Evolutionary conservation across 2,888 invertebrate species (phyloP).

Genomic region (Polymixis lichenea): DNA sequence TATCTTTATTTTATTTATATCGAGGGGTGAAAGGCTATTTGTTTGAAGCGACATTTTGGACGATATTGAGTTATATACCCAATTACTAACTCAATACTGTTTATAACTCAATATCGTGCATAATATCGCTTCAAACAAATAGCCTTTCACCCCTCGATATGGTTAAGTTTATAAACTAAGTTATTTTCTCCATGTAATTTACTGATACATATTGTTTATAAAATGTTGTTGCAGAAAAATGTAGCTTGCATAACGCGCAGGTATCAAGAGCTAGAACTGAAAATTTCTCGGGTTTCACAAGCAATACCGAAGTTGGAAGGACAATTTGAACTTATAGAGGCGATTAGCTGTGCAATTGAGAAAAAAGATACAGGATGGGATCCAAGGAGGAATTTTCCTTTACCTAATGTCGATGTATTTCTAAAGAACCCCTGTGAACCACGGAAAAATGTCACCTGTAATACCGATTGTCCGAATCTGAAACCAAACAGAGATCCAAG

Average conservation of each 20-base stretch:
- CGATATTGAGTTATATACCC: no score
- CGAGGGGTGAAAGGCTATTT: no score
- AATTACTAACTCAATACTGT: no score
- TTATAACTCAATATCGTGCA: no score
- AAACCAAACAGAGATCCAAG: constrained; percentile 72
- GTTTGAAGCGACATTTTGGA: no score
- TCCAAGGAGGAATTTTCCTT: constrained; percentile 66
- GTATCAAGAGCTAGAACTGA: constrained; percentile 78
- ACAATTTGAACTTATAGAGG: constrained; percentile 81
- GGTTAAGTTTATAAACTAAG: no score
- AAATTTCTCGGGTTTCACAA: constrained; percentile 76
- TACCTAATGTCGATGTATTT: constrained; percentile 75
- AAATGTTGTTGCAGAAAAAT: constrained; percentile 77
- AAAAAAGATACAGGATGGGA: constrained; percentile 72
- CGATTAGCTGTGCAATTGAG: constrained; percentile 75
- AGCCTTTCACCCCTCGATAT: no score
- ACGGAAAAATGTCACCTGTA: constrained; percentile 56
- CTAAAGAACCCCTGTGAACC: constrained; percentile 61
- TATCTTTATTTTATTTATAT: not conserved
- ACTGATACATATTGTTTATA: not conserved
- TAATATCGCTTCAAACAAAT: no score
- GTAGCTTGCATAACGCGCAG: constrained; percentile 75
- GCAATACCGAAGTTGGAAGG: constrained; percentile 84
- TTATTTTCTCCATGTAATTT: not conserved
- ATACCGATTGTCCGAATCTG: constrained; percentile 47